Evolutionary conservation across 1,140 invertebrate species (phyloP).

Genomic region (Oryctes rhinoceros): DNA sequence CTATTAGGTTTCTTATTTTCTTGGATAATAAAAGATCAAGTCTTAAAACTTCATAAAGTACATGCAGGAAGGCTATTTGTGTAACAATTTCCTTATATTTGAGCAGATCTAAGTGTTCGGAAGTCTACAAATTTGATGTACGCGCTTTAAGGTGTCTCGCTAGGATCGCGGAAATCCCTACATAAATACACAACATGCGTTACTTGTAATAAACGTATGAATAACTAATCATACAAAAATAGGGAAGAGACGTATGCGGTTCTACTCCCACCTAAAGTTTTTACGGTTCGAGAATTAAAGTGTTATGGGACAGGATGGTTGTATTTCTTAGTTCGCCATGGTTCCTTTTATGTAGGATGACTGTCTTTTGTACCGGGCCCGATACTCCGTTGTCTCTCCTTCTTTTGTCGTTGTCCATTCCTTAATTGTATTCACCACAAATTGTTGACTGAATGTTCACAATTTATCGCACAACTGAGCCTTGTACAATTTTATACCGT

Average conservation of each 20-base stretch:
- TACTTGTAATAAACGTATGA: neutral
- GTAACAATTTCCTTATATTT: too few species aligned
- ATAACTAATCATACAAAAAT: constrained; percentile 13
- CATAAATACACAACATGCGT: too few species aligned
- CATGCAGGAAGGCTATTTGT: too few species aligned
- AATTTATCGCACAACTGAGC: constrained; percentile 25
- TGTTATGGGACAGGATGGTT: constrained; percentile 42
- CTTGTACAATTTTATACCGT: constrained; percentile 33
- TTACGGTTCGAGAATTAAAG: constrained; percentile 43
- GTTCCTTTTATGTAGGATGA: constrained; percentile 35
- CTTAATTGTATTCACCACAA: constrained; percentile 37
- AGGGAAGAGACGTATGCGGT: neutral
- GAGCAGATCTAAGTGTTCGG: too few species aligned
- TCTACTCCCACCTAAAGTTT: constrained; percentile 20
- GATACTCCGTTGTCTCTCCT: constrained; percentile 18
- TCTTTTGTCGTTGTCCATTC: constrained; percentile 30
- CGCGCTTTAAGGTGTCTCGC: too few species aligned
- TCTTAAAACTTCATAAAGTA: too few species aligned
- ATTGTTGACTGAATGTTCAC: constrained; percentile 33
- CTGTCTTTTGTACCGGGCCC: constrained; percentile 36
- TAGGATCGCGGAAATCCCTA: too few species aligned
- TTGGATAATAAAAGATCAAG: too few species aligned
- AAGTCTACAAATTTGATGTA: too few species aligned
- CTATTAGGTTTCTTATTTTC: too few species aligned
- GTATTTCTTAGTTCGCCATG: constrained; percentile 31